Conservation (phyloP, 2,113 vertebrate species). For the Oenanthe oenanthe region DNA sequence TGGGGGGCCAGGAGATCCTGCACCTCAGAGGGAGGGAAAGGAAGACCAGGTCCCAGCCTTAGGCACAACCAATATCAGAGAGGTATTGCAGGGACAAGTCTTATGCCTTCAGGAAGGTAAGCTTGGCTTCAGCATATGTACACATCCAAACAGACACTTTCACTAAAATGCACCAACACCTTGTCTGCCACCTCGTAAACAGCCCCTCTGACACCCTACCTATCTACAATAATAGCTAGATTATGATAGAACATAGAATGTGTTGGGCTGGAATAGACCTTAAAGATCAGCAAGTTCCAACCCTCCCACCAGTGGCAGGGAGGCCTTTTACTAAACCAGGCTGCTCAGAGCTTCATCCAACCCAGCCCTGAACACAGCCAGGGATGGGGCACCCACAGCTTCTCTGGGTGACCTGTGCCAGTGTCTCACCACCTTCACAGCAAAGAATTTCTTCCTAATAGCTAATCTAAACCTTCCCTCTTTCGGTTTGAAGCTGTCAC, state of each 20-base stretch:
- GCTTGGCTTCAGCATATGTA: rapidly evolving
- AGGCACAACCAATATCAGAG: background rate
- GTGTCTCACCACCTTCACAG: background rate
- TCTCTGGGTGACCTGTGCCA: background rate
- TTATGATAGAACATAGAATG: background rate
- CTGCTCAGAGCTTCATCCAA: background rate
- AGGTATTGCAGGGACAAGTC: background rate
- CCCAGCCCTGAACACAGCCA: background rate
- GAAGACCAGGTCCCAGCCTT: background rate
- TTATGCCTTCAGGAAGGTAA: background rate
- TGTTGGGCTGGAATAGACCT: background rate
- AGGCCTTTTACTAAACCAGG: background rate
- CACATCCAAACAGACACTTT: rapidly evolving
- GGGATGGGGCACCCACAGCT: background rate
- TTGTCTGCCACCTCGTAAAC: background rate
- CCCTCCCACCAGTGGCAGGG: background rate
- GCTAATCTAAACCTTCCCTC: background rate
- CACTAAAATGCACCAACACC: background rate
- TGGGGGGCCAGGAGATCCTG: rapidly evolving
- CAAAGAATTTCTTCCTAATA: background rate
- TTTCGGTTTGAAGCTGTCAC: background rate
- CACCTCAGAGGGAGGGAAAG: background rate
- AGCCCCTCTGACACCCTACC: background rate
- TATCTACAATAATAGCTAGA: background rate
- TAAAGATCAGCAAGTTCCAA: background rate